Evolutionary conservation across 2,113 vertebrate species (phyloP), one percentile per base, ranked within the genome.

Genomic region (Atractosteus spatula): DNA sequence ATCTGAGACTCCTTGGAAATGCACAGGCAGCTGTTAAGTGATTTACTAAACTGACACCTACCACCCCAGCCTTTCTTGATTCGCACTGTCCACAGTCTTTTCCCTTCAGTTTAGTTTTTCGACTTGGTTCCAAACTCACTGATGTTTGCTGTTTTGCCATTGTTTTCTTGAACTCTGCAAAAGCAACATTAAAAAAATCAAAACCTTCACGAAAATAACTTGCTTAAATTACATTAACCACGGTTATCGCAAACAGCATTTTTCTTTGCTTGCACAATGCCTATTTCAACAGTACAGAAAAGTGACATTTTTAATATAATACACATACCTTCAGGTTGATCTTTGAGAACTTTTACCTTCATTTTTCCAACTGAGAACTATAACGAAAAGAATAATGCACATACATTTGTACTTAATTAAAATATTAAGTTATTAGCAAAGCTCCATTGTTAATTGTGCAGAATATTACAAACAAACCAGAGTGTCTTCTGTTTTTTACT

Each of bases 331-430:
- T 74, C 71, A 73, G 62, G n/a, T 51, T 92, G 82, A 7, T 93
- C 88, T 85, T 92, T 95, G 77, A 98, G 89, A 51, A 94, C 71
- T 78, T 89, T 91, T 72, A 98, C 77, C 85, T 90, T 98, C 78
- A 94, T 69, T 88, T 91, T 96, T 74, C 93, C 92, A 59, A 89
- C 80, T 81, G 93, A 86, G 83, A 91, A 55, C 95, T 98, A 76
- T 7, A 29, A 78, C 68, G 56, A 76, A 83, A 71, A 7, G 86
- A 64, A 64, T 57, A 78, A 68, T 66, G 29, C 29, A 78, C n/a
- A 45, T 8, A 14, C 12, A 17, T 70, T 29, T 16, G 47, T 61
- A 42, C 3, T 16, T 61, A 41, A 16, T 62, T 62, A 14, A 0
- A 62, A 51, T 51, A 5, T 51, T 7, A 10, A 51, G 10, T 29